Percentiles rank a stretch among this genome's conserved stretches.
These are phyloP conservation scores for Plutomurus gul DNA, from an alignment of 1,140 invertebrate species.

Conservation along the genomic window DNA sequence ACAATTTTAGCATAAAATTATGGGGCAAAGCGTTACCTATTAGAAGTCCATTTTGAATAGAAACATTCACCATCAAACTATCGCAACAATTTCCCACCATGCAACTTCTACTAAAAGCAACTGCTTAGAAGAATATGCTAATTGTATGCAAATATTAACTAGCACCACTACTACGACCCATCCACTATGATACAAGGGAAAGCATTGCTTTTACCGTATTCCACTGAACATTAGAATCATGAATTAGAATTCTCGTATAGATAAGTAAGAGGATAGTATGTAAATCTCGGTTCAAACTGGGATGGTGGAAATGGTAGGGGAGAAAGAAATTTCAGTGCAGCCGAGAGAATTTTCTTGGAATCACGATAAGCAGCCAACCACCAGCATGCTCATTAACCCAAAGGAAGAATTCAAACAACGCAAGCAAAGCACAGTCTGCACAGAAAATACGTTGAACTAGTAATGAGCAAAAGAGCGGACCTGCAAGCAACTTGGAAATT, in stretches of 20 bases:
- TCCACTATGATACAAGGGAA: no score
- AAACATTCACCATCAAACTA: no score
- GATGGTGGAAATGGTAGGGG: neutral
- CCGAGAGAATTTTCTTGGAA: neutral
- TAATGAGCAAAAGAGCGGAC: neutral
- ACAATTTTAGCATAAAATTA: no score
- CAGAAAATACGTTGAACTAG: neutral
- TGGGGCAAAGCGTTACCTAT: neutral
- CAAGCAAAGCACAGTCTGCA: neutral
- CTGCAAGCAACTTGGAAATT: neutral
- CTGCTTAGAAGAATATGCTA: neutral
- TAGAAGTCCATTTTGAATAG: no score
- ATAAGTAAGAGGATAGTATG: no score
- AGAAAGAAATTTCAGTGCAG: neutral
- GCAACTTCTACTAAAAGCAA: neutral
- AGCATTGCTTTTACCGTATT: no score
- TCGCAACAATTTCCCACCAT: no score
- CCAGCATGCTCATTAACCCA: neutral
- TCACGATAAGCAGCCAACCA: constrained; percentile 9
- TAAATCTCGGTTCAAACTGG: no score
- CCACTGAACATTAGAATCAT: no score
- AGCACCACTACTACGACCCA: no score
- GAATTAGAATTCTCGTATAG: no score
- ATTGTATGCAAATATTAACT: neutral
- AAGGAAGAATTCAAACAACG: neutral